Percentiles rank a stretch among this genome's conserved stretches.
Conservation (phyloP, 2,113 vertebrate genomes). For the Bothrops jararaca region DNA sequence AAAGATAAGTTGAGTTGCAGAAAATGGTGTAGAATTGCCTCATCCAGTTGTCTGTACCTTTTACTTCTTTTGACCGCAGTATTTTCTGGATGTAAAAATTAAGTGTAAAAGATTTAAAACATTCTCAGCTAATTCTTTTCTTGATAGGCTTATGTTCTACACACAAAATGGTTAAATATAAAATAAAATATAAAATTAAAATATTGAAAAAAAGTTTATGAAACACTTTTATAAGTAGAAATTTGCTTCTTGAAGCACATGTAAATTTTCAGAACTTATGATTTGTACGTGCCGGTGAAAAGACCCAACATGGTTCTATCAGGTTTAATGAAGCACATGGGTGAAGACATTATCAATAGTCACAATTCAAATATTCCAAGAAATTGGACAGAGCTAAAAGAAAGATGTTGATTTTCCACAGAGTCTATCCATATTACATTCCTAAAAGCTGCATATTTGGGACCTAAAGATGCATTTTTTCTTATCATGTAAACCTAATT, state of each 20-base stretch:
- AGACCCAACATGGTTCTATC: slow-evolving; percentile 39
- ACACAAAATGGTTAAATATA: neutral
- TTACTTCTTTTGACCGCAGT: neutral
- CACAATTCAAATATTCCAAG: slow-evolving; percentile 36
- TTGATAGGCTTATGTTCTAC: neutral
- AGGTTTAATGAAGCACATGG: slow-evolving; percentile 31
- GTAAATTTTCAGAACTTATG: slow-evolving; percentile 48
- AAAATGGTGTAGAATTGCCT: neutral
- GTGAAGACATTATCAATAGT: slow-evolving; percentile 38
- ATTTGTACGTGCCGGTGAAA: slow-evolving; percentile 42
- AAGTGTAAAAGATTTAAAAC: neutral
- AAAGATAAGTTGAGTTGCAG: neutral
- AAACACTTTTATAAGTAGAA: neutral
- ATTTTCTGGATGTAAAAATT: neutral
- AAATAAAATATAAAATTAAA: slow-evolving; percentile 4
- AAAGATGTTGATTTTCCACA: slow-evolving; percentile 10
- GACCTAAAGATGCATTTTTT: slow-evolving; percentile 47
- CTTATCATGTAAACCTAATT: slow-evolving; percentile 46
- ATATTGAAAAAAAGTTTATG: neutral
- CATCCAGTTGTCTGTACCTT: neutral
- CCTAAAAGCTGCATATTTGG: slow-evolving; percentile 44
- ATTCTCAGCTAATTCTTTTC: neutral
- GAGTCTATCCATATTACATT: neutral
- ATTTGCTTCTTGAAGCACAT: slow-evolving; percentile 35
- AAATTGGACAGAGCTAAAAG: slow-evolving; percentile 39